A percentile compares a stretch with the other conserved stretches of the same genome.
phyloP scores from a whole-genome alignment of 2,113 vertebrate genomes.

The Myotis davidii region DNA sequence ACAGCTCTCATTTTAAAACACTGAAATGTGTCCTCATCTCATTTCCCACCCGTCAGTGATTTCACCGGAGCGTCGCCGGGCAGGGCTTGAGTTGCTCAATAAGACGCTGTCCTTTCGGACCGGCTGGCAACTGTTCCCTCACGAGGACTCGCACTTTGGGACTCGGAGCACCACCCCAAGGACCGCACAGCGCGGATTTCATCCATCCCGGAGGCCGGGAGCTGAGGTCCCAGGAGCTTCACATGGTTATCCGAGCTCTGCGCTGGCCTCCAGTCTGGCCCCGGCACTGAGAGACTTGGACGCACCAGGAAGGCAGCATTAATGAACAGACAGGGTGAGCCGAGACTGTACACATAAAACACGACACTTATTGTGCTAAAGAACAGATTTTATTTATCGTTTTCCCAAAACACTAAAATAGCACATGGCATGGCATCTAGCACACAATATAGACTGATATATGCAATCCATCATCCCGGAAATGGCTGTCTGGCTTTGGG shows the following conservation, averaged over 20 bases:
- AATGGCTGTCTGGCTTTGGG: neutral
- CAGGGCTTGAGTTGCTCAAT: neutral
- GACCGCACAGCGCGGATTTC: too few relatives aligned
- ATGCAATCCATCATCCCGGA: neutral
- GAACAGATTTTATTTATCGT: slow-evolving; percentile 62
- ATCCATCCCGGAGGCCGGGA: neutral
- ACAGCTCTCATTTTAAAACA: neutral
- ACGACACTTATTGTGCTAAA: slow-evolving; percentile 74
- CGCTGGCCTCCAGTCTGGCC: neutral
- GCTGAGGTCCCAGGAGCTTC: neutral
- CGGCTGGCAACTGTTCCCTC: rapidly evolving
- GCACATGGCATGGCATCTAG: slow-evolving; percentile 39
- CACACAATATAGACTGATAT: slow-evolving; percentile 35
- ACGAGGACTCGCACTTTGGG: neutral
- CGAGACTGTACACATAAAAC: neutral
- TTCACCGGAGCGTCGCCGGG: rapidly evolving
- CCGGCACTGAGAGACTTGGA: neutral
- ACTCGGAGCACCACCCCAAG: neutral
- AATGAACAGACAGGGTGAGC: neutral
- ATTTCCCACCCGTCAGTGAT: neutral
- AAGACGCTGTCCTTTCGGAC: rapidly evolving
- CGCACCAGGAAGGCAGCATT: neutral
- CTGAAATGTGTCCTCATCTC: neutral
- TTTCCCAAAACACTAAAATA: slow-evolving; percentile 66
- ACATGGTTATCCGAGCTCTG: neutral